Base-by-base conservation (phyloP, 1,140 invertebrate species). In the Anoplolepis gracilipes region DNA sequence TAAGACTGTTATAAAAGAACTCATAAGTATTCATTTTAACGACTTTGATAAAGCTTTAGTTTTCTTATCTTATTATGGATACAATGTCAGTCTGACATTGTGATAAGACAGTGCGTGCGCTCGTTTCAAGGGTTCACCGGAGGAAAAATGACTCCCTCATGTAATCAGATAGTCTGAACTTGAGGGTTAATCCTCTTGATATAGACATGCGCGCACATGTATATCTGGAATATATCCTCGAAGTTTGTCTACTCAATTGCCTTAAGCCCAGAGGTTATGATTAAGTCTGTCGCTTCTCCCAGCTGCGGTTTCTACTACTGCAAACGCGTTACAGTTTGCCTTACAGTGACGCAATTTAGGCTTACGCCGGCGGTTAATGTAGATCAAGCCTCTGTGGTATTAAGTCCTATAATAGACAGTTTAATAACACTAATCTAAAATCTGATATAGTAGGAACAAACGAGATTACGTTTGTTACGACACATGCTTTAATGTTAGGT, bases 391-490 rank as follows among this genome's bases (percentile, higher is more conserved):
- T 53, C n/a, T 53, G 76, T 16, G 22, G 3, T 53, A 64, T 65
- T 49, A 65, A 64, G 19, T 53, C 42, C 59, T 49, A 33, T 13
- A 78, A 33, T 64, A 53, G 28, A 64, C 3, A 7, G 25, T 11
- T 64, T 78, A 36, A 65, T 78, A 78, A 76, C 33, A 42, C 36
- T 42, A 76, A 76, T 61, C 55, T 76, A 46, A 25, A 30, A 76
- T 62, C 57, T 42, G 46, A 62, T 62, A 30, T 8, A 7, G 55
- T n/a, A 10, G 39, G 22, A 62, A 76, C 16, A 42, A 28, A 22
- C 10, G n/a, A 11, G 55, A 39, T 61, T 61, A 28, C 19, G 30
- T 61, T 67, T 13, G 36, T 16, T 25, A 19, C 16, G 3, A 10
- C 2, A n/a, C 28, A 49, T 16, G 16, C 19, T 11, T 1, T 19